Base-by-base conservation (phyloP, 2,888 invertebrate genomes). In the Tethea ocularis region DNA sequence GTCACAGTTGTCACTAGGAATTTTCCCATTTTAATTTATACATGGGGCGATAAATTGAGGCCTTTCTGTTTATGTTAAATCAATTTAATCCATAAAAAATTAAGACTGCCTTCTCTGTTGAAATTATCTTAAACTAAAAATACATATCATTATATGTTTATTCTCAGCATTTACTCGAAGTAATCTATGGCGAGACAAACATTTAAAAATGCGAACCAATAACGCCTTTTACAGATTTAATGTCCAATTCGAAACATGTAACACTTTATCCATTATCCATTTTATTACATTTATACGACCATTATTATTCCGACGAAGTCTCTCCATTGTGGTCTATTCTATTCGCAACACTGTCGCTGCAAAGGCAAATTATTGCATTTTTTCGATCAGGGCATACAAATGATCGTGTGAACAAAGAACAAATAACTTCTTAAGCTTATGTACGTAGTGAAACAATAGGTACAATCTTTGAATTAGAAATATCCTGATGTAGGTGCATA, bases 351-450 rank as follows among this genome's bases (percentile, higher is more conserved):
- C 55, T 58, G 56, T 61, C 60, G 63, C 55, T 57, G 56, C 53
- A 54, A 57, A 64, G 64, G 60, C 60, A 46, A 46, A 46, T 66
- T 59, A 66, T 56, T 60, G 60, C 57, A 64, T 62, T 66, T 71
- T 62, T 68, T 61, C 60, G 57, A 65, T 58, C 52, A 55, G 52
- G 26, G 78, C 71, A 80, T 80, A 77, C 77, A 68, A 77, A 78
- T 68, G 53, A 67, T 62, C 52, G 11, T 57, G 41, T 51, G 62
- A 58, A 74, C 78, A 80, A 79, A 75, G 74, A 66, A 60, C 59
- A n/a, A 33, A 54, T 24, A 52, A n/a, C 36, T 51, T 26, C 41
- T 24, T 52, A 53, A 29, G 29, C 8, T 46, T 13, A 10, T 13
- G 20, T 53, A 41, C n/a, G 7, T 41, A 41, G 3, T 41, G 0